phyloP scores from a whole-genome alignment of 2,888 invertebrate species.

The Ophonus ardosiacus region DNA sequence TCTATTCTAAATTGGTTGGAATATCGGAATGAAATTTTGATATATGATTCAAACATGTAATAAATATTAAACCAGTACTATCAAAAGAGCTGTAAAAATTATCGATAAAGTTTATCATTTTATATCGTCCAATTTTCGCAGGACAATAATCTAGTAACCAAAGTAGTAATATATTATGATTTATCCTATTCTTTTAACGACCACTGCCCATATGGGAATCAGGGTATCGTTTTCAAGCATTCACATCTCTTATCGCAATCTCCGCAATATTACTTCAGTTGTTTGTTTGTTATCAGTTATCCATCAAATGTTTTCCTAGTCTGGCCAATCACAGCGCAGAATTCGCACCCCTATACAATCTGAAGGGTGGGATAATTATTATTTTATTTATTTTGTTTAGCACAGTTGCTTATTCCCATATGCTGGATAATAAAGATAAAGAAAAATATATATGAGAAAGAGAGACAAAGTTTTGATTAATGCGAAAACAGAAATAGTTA shows the following conservation, averaged over 20 bases:
- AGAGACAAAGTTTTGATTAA: neutral
- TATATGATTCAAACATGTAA: no score
- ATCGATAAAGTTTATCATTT: no score
- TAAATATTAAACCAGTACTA: no score
- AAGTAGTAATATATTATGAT: neutral
- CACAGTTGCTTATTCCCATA: conserved; percentile 52
- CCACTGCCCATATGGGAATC: neutral
- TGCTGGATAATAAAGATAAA: neutral
- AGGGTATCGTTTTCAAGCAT: conserved; percentile 63
- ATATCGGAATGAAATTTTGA: no score
- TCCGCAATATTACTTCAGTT: conserved; percentile 62
- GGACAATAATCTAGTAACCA: neutral
- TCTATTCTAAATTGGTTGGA: no score
- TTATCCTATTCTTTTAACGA: conserved; percentile 1
- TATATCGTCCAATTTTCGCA: neutral
- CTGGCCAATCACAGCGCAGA: conserved; percentile 43
- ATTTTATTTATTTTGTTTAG: conserved; percentile 62
- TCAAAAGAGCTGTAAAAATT: no score
- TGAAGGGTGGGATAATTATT: conserved; percentile 46
- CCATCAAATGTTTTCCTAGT: conserved; percentile 59
- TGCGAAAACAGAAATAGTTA: neutral
- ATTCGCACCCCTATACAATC: conserved; percentile 50
- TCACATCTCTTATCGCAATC: conserved; percentile 57
- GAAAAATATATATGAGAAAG: neutral
- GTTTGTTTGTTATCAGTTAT: conserved; percentile 63